Evolutionary conservation across 2,888 invertebrate species (phyloP).

Genomic region (Enoplolaimus lenunculus): DNA sequence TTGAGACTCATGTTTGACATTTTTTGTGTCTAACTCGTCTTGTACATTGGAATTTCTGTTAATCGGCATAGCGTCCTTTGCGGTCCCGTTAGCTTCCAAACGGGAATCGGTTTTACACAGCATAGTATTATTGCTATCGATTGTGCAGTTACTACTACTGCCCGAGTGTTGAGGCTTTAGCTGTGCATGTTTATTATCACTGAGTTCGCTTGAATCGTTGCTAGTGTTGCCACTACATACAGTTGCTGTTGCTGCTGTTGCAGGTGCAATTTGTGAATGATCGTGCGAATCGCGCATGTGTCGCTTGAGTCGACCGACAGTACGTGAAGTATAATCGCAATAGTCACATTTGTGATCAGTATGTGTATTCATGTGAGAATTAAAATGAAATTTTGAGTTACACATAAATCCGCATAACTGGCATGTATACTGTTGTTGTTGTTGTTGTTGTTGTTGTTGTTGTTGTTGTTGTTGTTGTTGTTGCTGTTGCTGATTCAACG

Average conservation of each 20-base stretch:
- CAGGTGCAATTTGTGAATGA: not conserved
- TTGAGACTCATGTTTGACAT: no score
- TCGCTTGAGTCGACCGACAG: conserved; percentile 48
- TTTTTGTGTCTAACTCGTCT: not conserved
- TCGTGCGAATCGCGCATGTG: conserved; percentile 48
- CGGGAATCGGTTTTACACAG: no score
- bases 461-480: not conserved
- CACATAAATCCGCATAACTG: conserved; percentile 45
- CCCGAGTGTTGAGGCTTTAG: no score
- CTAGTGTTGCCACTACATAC: not conserved
- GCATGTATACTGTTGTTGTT: conserved; percentile 37
- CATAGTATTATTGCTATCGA: no score
- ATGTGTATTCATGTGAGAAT: conserved; percentile 50
- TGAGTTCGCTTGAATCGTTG: no score
- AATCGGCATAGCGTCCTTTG: no score
- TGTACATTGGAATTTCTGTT: no score
- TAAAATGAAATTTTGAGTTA: conserved; percentile 44
- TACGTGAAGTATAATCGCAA: conserved; percentile 49
- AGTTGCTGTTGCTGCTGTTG: not conserved
- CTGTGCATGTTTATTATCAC: no score
- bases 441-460: not conserved
- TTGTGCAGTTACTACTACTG: no score
- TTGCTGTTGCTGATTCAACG: not conserved
- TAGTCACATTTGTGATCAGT: conserved; percentile 48
- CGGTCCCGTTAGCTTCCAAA: no score